These are phyloP conservation scores for Falco biarmicus DNA, from an alignment of 2,797 vertebrate genomes.

Conservation along the genomic window DNA sequence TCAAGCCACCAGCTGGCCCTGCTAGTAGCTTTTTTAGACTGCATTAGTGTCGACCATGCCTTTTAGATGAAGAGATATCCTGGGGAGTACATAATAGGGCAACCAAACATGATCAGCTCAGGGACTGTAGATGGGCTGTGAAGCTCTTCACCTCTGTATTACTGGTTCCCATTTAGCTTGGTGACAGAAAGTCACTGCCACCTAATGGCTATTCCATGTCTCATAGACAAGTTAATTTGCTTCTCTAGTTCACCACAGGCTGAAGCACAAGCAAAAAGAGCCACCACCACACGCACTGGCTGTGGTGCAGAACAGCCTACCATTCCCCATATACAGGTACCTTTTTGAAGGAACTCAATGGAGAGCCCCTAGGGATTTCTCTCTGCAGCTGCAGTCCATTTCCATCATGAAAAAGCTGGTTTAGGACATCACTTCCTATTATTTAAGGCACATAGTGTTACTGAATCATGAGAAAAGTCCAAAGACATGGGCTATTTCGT, in stretches of 20 bases:
- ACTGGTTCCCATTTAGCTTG: background rate
- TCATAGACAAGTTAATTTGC: background rate
- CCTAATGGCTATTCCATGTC: background rate
- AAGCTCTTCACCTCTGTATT: background rate
- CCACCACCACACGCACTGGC: background rate
- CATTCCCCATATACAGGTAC: background rate
- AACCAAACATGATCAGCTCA: background rate
- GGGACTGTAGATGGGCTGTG: background rate
- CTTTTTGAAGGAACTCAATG: background rate
- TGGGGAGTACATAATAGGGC: conserved; percentile 1
- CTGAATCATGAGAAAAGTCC: background rate
- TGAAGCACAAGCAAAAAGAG: background rate
- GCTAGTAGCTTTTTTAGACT: background rate
- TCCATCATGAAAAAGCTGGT: background rate
- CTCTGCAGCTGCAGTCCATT: background rate
- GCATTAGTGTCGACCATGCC: background rate
- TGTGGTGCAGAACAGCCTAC: background rate
- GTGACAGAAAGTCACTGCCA: conserved; percentile 41
- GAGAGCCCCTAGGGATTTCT: background rate
- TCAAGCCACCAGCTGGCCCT: conserved; percentile 52
- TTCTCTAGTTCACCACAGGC: background rate
- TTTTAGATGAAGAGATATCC: background rate
- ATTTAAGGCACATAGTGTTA: background rate
- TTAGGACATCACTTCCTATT: background rate
- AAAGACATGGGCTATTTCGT: background rate